Evolutionary conservation across 2,888 invertebrate species (phyloP).

Genomic region (Idaea aversata): DNA sequence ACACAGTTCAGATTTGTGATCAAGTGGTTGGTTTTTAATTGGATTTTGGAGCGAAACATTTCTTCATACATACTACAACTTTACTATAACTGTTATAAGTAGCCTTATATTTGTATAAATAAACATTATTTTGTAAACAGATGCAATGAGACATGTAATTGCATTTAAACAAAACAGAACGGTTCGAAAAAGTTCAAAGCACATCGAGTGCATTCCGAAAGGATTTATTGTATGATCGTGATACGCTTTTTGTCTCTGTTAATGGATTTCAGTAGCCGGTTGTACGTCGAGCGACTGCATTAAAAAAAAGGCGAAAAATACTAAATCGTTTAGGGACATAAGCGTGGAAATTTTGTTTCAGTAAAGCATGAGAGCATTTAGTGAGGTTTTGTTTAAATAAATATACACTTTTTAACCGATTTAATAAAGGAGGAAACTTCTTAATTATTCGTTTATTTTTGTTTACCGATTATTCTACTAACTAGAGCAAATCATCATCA

Average conservation of each 20-base stretch:
- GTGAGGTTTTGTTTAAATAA: neutral
- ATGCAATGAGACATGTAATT: neutral
- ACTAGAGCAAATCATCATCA: neutral
- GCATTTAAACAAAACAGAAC: conserved; percentile 2
- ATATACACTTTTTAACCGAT: neutral
- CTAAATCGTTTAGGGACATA: neutral
- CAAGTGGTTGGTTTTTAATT: conserved; percentile 25
- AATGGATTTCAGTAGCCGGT: conserved; percentile 45
- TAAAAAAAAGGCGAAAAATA: conserved; percentile 8
- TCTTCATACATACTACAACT: neutral
- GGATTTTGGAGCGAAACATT: conserved; percentile 28
- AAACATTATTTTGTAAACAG: neutral
- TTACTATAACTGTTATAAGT: neutral
- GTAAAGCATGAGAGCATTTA: conserved; percentile 3
- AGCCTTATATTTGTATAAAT: neutral
- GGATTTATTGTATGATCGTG: conserved; percentile 64
- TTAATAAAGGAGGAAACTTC: no score
- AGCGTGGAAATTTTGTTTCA: neutral
- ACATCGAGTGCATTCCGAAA: conserved; percentile 52
- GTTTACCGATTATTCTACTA: neutral
- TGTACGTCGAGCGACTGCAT: conserved; percentile 34
- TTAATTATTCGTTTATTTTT: no score
- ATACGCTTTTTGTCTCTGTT: conserved; percentile 51
- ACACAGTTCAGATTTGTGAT: conserved; percentile 18
- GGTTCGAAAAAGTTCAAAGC: conserved; percentile 11